Evolutionary conservation across 2,888 invertebrate genomes (phyloP).

Genomic region (Polydrusus cervinus): DNA sequence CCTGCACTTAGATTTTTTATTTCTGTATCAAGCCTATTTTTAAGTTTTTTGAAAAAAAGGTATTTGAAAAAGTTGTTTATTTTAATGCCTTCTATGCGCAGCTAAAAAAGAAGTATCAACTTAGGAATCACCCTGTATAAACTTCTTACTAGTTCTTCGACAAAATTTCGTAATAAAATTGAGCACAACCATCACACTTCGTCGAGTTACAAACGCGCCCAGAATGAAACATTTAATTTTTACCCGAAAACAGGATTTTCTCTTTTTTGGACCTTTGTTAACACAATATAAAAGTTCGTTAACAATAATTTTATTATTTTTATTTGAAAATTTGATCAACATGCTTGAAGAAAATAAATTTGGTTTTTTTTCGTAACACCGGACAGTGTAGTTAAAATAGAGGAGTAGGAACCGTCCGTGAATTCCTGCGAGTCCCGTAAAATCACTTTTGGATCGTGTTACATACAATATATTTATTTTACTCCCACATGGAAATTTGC

Average conservation of each 20-base stretch:
- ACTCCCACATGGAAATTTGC: too few species aligned
- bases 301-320: conserved; percentile 37
- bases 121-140: too few species aligned
- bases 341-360: conserved; percentile 22
- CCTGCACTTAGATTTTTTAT: too few species aligned
- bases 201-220: not conserved
- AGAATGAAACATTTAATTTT: conserved; percentile 24
- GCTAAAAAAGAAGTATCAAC: too few species aligned
- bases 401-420: too few species aligned
- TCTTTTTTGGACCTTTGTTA: conserved; percentile 25
- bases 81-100: too few species aligned
- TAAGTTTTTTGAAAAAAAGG: too few species aligned
- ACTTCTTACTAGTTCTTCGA: not conserved
- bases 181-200: not conserved
- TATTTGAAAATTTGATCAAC: conserved; percentile 25
- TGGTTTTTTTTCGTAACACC: conserved; percentile 12
- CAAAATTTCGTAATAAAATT: not conserved
- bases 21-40: too few species aligned
- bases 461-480: too few species aligned
- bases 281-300: conserved; percentile 30
- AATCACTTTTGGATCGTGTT: too few species aligned
- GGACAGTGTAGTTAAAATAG: not conserved
- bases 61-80: too few species aligned
- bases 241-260: conserved; percentile 17
- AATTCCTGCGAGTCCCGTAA: too few species aligned